phyloP scores from a whole-genome alignment of 2,888 invertebrate species.

The Aricia artaxerxes region DNA sequence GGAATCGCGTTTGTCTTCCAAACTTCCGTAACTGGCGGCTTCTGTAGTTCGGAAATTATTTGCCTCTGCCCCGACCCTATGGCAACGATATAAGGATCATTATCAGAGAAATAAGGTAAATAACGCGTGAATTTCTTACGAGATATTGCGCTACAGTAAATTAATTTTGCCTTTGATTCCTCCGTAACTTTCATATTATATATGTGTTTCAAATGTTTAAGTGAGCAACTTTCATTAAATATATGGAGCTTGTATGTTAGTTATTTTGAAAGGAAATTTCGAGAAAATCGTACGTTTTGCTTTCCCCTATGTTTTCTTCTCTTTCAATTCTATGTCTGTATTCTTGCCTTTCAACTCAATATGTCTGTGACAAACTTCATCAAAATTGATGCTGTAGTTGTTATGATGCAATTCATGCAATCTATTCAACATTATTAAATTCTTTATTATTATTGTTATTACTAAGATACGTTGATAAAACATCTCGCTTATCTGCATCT shows the following conservation, averaged over 20 bases:
- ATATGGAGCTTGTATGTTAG: neutral
- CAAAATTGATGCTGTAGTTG: neutral
- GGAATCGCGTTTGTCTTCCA: too few species aligned
- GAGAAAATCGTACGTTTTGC: too few species aligned
- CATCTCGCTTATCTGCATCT: too few species aligned
- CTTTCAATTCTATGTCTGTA: neutral
- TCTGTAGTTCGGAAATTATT: too few species aligned
- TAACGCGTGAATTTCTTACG: neutral
- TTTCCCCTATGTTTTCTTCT: neutral
- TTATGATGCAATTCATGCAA: too few species aligned
- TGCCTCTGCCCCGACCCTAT: too few species aligned
- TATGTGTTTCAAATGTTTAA: neutral
- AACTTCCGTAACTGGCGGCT: too few species aligned
- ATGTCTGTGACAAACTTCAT: neutral
- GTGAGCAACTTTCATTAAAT: neutral
- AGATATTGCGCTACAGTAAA: neutral
- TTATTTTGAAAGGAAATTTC: neutral
- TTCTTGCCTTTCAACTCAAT: neutral
- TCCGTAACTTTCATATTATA: neutral
- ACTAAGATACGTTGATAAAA: too few species aligned
- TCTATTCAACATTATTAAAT: too few species aligned
- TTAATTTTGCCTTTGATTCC: constrained; percentile 9
- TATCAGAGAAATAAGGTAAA: too few species aligned
- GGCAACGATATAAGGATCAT: too few species aligned
- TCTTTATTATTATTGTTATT: too few species aligned